A percentile compares a stretch with the other conserved stretches of the same genome.
These are phyloP conservation scores for Acrobasis consociella DNA, from an alignment of 2,888 invertebrate species.

Conservation along the genomic window DNA sequence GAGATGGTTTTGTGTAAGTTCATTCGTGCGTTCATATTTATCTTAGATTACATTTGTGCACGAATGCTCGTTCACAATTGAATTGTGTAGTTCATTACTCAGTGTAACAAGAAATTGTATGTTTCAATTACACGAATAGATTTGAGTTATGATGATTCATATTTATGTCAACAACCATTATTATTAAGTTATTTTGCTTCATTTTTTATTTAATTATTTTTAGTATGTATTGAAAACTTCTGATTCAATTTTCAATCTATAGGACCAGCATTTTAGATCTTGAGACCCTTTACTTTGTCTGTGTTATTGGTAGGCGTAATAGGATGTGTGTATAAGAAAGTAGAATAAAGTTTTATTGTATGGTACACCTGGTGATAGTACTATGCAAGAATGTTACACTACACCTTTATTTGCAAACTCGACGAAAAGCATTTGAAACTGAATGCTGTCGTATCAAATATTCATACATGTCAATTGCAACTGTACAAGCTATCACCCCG, in stretches of 20 bases:
- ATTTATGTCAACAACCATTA: conserved; percentile 7
- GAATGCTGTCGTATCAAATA: not conserved
- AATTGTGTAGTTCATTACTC: conserved; percentile 14
- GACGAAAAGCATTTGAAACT: not conserved
- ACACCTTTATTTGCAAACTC: too few species aligned
- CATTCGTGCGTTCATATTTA: conserved; percentile 17
- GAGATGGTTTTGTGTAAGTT: conserved; percentile 10
- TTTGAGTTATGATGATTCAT: not conserved
- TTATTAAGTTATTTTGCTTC: not conserved
- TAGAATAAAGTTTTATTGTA: too few species aligned
- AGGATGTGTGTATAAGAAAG: too few species aligned
- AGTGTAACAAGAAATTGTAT: conserved; percentile 7
- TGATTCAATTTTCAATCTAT: too few species aligned
- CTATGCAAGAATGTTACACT: too few species aligned
- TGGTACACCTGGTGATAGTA: too few species aligned
- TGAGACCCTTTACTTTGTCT: too few species aligned
- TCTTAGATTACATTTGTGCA: conserved; percentile 9
- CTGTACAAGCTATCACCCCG: not conserved
- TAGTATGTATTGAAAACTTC: not conserved
- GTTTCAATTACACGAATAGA: conserved; percentile 2
- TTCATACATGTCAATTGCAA: conserved; percentile 4
- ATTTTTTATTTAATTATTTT: not conserved
- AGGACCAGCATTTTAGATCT: too few species aligned
- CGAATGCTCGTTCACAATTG: conserved; percentile 12
- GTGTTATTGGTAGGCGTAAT: too few species aligned